Evolutionary conservation across 2,797 vertebrate species (phyloP), one percentile per base, ranked within the genome.

Genomic region (Gallirallus australis): DNA sequence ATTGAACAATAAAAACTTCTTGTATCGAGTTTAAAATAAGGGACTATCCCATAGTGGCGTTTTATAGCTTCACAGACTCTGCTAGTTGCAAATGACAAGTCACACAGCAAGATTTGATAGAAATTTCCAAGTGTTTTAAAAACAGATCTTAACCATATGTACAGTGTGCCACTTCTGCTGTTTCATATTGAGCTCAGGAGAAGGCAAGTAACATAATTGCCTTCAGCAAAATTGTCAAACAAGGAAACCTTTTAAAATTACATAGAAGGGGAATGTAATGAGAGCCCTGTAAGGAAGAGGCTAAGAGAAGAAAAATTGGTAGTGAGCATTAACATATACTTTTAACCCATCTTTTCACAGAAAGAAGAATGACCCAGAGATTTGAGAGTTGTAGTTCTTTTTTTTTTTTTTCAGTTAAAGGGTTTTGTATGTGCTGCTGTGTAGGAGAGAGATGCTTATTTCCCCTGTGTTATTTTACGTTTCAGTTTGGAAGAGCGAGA

Each of bases 221-320:
- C 93, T 95, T 94, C 81, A 93, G 83, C 81, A 87, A 86, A 93
- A 92, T 73, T 89, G 78, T 96, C 86, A 94, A 66, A 89, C 86
- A 92, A 85, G 86, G 37, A 87, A 95, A 90, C 16, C 83, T 96
- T 92, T 93, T 82, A 87, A 82, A 96, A 70, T 69, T 77, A 40
- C 75, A 60, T 63, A 37, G 59, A 80, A 42, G 25, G n/a, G 15
- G 54, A 69, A 85, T 33, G n/a, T 85, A 77, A 90, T 66, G 56
- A 88, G 59, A 72, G 52, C 53, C 56, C 57, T 94, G 64, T 57
- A 96, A 96, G 45, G 71, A 82, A 84, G 85, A 82, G 52, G 52
- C 35, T 79, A 93, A 76, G 66, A 84, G 83, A 82, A 73, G 39
- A 73, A 79, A 86, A 91, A 89, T 5, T 86, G 70, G 8, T 60